Evolutionary conservation across 2,888 invertebrate species (phyloP).

Genomic region (Limenitis arthemis): DNA sequence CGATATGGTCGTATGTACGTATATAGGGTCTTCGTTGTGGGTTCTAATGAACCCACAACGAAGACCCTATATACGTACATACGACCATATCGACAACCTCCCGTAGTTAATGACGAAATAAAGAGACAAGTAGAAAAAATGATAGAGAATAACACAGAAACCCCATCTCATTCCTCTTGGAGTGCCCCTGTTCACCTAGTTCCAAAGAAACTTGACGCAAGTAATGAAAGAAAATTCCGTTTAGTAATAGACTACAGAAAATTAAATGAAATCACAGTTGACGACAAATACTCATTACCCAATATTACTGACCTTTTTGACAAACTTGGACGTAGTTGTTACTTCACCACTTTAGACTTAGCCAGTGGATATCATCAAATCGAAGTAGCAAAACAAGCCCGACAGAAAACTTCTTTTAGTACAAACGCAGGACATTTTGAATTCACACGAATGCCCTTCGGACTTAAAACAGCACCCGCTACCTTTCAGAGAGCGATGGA

Average conservation of each 20-base stretch:
- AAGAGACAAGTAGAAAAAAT: slow-evolving; percentile 31
- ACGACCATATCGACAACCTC: no score
- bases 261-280: slow-evolving; percentile 29
- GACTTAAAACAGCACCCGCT: slow-evolving; percentile 17
- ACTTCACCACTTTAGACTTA: slow-evolving; percentile 26
- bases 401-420: slow-evolving; percentile 19
- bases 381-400: slow-evolving; percentile 11
- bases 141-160: slow-evolving; percentile 33
- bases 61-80: no score
- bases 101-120: slow-evolving; percentile 33
- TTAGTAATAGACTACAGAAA: slow-evolving; percentile 38
- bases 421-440: slow-evolving; percentile 20
- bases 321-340: slow-evolving; percentile 23
- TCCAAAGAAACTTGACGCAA: slow-evolving; percentile 36
- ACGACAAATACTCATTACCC: slow-evolving; percentile 25
- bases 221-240: slow-evolving; percentile 31
- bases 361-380: slow-evolving; percentile 8
- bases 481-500: slow-evolving; percentile 27
- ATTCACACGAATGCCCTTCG: slow-evolving; percentile 24
- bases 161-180: slow-evolving; percentile 34
- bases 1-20: no score
- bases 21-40: no score
- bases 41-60: no score
- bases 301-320: slow-evolving; percentile 11
- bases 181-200: slow-evolving; percentile 38